Evolutionary conservation across 2,113 vertebrate genomes (phyloP).

Genomic region (Dasypus novemcinctus): DNA sequence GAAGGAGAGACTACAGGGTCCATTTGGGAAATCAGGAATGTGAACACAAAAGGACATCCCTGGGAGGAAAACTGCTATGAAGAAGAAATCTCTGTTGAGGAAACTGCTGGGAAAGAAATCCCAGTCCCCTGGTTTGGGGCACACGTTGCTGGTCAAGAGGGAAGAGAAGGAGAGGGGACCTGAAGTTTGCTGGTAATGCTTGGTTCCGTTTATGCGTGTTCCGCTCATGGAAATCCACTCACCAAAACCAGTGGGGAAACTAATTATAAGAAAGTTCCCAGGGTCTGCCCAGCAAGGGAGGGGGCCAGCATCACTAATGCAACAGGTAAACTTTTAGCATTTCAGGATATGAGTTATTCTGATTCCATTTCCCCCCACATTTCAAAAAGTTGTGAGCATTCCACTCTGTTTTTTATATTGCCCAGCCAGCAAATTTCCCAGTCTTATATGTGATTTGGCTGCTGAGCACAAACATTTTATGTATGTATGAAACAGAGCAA

Average conservation of each 20-base stretch:
- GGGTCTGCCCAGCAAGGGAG: neutral
- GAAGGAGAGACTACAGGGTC: neutral
- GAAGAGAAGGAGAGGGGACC: neutral
- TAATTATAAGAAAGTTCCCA: neutral
- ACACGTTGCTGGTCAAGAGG: neutral
- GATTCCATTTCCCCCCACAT: neutral
- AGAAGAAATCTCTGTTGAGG: conserved; percentile 52
- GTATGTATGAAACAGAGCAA: conserved; percentile 79
- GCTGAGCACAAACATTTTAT: conserved; percentile 38
- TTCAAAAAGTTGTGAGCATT: neutral
- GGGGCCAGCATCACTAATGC: neutral
- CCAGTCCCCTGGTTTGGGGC: conserved; percentile 39
- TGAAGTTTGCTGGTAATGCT: neutral
- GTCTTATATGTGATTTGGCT: conserved; percentile 31
- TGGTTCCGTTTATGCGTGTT: neutral
- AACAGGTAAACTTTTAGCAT: neutral
- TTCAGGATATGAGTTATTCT: neutral
- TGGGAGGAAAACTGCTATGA: neutral
- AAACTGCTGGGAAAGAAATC: conserved; percentile 49
- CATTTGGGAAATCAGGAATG: neutral
- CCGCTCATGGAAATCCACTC: neutral
- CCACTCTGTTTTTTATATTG: neutral
- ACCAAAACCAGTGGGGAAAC: neutral
- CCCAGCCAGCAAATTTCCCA: neutral
- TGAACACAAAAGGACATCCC: neutral